Evolutionary conservation across 2,113 vertebrate species (phyloP), one percentile per base, ranked within the genome.

Genomic region (Rhinolophus ferrumequinum): DNA sequence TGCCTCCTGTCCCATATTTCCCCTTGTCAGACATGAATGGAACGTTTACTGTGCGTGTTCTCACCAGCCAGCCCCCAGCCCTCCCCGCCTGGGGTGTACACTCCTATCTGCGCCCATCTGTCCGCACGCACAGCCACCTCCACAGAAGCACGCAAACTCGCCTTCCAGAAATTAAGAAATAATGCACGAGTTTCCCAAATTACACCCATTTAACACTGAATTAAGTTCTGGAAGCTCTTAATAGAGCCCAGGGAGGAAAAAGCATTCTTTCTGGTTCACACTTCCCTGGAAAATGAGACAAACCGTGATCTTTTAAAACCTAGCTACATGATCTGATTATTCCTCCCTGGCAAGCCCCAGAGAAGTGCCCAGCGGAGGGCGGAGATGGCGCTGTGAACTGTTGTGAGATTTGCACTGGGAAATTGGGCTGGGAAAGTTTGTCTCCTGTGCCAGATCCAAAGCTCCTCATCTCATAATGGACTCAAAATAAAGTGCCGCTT

Each of bases 241-340:
- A 69, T 75, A 52, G 95, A 82, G 91, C 82, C 88, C 77, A 72
- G 77, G 77, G 92, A 93, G 88, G 26, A 26, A 66, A 44, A 62
- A 75, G 28, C 44, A n/a, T 80, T 44, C 80, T 93, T 92, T 87
- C 66, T n/a, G 8, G 77, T 96, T 96, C 97, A 94, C 97, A 97
- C 95, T 96, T 96, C 88, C 81, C 85, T 94, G 88, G 97, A 97
- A 96, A 97, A 97, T 93, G 95, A 98, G 97, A 84, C 93, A 94
- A 96, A 76, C 93, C 95, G 28, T 56, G 94, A 88, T 96, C 97
- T 94, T 85, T 90, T 24, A 82, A 96, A 96, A 82, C 89, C 93
- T 76, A 73, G 87, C 93, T 38, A 47, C 81, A 44, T 91, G 69
- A 94, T 96, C 96, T 75, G 91, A 94, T 95, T 91, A 82, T 85